Percentiles rank a stretch among this genome's conserved stretches.
Evolutionary conservation across 2,113 vertebrate species (phyloP).

Genomic region (Picathartes gymnocephalus): DNA sequence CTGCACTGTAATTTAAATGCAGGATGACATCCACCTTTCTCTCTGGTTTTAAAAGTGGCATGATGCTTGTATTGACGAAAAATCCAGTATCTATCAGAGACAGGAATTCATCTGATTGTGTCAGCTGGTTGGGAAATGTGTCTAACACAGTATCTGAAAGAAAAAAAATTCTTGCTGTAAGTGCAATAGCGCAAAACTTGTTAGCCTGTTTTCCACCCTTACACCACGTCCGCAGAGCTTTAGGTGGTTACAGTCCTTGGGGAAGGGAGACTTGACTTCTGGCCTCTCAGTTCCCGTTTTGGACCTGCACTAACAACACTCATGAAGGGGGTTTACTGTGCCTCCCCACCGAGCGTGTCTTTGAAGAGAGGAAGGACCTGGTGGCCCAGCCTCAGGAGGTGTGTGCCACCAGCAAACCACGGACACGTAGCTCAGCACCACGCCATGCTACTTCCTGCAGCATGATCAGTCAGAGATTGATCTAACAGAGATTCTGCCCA

Average conservation of each 20-base stretch:
- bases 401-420: not conserved
- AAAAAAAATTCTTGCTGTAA: not conserved
- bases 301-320: not conserved
- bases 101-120: slow-evolving; percentile 64
- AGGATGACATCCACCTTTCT: slow-evolving; percentile 75
- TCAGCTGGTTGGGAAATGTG: slow-evolving; percentile 73
- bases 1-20: slow-evolving; percentile 77
- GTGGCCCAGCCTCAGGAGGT: not conserved
- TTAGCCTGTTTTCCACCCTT: not conserved
- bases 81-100: slow-evolving; percentile 76
- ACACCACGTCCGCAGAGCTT: not conserved
- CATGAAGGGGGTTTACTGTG: not conserved
- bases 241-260: not conserved
- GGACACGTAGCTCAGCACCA: not conserved
- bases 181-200: not conserved
- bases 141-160: slow-evolving; percentile 69
- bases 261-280: not conserved
- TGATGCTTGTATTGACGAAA: slow-evolving; percentile 76
- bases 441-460: not conserved
- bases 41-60: slow-evolving; percentile 71
- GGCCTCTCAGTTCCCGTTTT: not conserved
- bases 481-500: not conserved
- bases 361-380: not conserved
- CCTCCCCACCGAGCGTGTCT: accelerated
- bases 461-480: accelerated